Base-by-base conservation (phyloP, 1,140 invertebrate genomes). In the Achroia grisella region DNA sequence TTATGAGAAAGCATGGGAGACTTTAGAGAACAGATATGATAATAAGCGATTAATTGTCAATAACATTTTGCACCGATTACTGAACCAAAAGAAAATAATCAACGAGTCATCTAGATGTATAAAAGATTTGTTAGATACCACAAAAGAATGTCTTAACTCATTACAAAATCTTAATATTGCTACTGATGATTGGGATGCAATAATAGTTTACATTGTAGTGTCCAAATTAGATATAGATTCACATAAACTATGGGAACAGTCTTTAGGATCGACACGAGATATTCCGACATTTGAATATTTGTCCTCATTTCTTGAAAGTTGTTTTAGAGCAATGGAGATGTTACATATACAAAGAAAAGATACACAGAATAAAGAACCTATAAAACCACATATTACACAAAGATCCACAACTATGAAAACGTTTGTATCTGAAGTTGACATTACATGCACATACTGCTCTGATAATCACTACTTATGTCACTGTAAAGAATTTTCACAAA, bases 151-250 rank as follows among this genome's bases (percentile, higher is more conserved):
- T 34, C 27, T 53, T 8, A 49, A n/a, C 12, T 39, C 39, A 8
- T 17, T 48, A 37, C 48, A 39, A 14, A 58, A 54, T 44, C n/a
- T 54, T 10, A 15, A 50, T 1, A 54, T 50, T 29, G 35, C 37
- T 4, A 51, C 41, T 1, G 29, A 43, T 17, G 37, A 35, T 14
- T 56, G 58, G 58, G 35, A 61, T 48, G 34, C 49, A 6, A 49
- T 61, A 3, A 17, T 51, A 1, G 36, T 51, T 2, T 31, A 47
- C 13, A 36, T 46, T 15, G 10, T 45, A 8, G 44, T 54, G 9
- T 47, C 44, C 11, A 62, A 52, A 29, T 43, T 56, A 32, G 51
- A 62, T 28, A 48, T 10, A n/a, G 50, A 56, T 44, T 37, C 51
- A 17, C 28, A 39, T 27, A 50, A 48, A 34, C 42, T 52, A 29